Evolutionary conservation across 2,888 invertebrate species (phyloP).

Genomic region (Palloptera scutellata): DNA sequence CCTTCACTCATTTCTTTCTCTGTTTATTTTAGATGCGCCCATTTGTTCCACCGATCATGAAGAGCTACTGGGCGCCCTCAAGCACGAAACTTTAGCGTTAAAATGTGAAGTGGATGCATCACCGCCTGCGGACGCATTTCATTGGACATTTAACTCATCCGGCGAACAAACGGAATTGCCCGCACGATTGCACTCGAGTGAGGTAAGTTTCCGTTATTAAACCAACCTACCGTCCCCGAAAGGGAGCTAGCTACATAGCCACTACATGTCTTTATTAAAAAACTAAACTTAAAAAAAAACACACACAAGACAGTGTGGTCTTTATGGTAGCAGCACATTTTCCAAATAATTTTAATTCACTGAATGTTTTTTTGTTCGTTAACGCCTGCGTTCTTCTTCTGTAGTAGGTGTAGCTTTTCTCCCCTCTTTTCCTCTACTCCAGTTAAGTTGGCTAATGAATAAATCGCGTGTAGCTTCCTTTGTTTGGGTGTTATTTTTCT

Average conservation of each 20-base stretch:
- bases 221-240: too few relatives aligned
- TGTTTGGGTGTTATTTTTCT: background rate
- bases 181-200: conserved; percentile 68
- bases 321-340: too few relatives aligned
- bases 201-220: conserved; percentile 52
- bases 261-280: too few relatives aligned
- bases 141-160: conserved; percentile 93
- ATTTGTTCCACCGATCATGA: conserved; percentile 80
- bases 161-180: conserved; percentile 84
- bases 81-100: conserved; percentile 86
- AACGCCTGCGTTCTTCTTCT: too few relatives aligned
- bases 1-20: background rate
- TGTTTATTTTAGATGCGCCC: conserved; percentile 67
- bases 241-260: too few relatives aligned
- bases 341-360: too few relatives aligned
- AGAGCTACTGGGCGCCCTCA: conserved; percentile 84
- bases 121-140: conserved; percentile 84
- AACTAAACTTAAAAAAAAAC: too few relatives aligned
- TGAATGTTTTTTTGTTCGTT: too few relatives aligned
- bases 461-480: conserved; percentile 34
- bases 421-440: background rate
- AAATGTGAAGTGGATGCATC: conserved; percentile 89
- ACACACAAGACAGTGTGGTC: too few relatives aligned
- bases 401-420: background rate
- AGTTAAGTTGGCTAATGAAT: conserved; percentile 34